Conservation (phyloP, 2,888 invertebrate genomes). For the Rhagonycha fulva region DNA sequence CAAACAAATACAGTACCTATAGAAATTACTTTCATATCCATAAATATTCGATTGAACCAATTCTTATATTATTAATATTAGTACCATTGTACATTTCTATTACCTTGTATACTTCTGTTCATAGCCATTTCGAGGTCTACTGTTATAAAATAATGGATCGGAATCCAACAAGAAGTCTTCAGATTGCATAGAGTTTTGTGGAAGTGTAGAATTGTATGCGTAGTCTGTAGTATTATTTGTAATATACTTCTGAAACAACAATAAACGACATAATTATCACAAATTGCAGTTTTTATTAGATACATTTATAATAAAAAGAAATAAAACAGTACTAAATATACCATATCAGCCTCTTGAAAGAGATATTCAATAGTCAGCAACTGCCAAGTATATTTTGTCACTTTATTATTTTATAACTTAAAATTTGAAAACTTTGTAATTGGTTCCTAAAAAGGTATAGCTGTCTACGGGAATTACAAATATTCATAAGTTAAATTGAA, state of each 20-base stretch:
- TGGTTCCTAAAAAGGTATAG: no score
- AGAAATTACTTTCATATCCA: neutral
- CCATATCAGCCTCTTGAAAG: no score
- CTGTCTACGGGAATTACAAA: no score
- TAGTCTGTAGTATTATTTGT: conserved; percentile 51
- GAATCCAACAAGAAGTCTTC: conserved; percentile 58
- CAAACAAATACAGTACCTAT: neutral
- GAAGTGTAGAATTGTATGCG: conserved; percentile 53
- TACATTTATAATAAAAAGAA: no score
- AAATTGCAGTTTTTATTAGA: neutral
- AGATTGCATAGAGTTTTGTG: conserved; percentile 55
- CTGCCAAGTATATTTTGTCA: no score
- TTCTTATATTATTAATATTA: neutral
- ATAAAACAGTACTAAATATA: no score
- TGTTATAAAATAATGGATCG: conserved; percentile 85
- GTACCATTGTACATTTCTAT: conserved; percentile 10
- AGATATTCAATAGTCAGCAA: no score
- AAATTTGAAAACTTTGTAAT: no score
- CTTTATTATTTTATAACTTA: no score
- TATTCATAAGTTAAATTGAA: no score
- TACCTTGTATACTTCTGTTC: conserved; percentile 63
- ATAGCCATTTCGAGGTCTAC: conserved; percentile 70
- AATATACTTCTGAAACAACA: conserved; percentile 46
- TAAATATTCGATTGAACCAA: neutral
- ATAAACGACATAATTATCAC: neutral